Evolutionary conservation across 2,888 invertebrate genomes (phyloP).

Genomic region (Pyrgus malvae): DNA sequence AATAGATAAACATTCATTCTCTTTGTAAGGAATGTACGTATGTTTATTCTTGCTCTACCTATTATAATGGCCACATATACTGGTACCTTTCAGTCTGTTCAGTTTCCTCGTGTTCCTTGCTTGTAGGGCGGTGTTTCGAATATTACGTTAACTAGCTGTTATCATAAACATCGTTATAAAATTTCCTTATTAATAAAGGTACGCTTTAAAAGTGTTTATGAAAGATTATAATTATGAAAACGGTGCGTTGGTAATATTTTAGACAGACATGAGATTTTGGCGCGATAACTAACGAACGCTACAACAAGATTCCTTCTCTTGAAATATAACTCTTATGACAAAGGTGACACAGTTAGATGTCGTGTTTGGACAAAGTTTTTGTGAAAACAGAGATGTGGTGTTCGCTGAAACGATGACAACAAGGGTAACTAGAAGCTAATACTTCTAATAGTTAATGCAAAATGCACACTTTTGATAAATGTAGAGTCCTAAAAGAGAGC

Average conservation of each 20-base stretch:
- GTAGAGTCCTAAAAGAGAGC: too few relatives aligned
- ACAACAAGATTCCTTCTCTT: constrained; percentile 39
- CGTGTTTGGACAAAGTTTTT: constrained; percentile 63
- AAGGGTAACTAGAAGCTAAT: constrained; percentile 51
- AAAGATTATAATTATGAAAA: not conserved
- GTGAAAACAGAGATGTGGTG: constrained; percentile 65
- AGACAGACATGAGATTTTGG: constrained; percentile 2
- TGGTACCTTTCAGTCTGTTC: constrained; percentile 62
- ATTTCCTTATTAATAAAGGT: not conserved
- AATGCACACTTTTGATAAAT: too few relatives aligned
- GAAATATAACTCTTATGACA: constrained; percentile 61
- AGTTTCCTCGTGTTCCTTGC: constrained; percentile 69
- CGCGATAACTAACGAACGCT: constrained; percentile 12
- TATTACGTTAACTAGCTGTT: constrained; percentile 69
- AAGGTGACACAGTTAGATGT: constrained; percentile 46
- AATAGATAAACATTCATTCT: not conserved
- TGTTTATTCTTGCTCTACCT: not conserved
- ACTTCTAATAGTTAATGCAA: too few relatives aligned
- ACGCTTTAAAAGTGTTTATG: not conserved
- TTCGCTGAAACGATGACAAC: constrained; percentile 70
- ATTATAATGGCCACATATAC: constrained; percentile 20
- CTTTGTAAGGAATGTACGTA: not conserved
- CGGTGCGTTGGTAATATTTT: not conserved
- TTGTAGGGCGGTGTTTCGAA: constrained; percentile 69
- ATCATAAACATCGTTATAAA: constrained; percentile 52